Evolutionary conservation across 2,888 invertebrate species (phyloP), one percentile per base, ranked within the genome.

Genomic region (Pterostichus madidus): DNA sequence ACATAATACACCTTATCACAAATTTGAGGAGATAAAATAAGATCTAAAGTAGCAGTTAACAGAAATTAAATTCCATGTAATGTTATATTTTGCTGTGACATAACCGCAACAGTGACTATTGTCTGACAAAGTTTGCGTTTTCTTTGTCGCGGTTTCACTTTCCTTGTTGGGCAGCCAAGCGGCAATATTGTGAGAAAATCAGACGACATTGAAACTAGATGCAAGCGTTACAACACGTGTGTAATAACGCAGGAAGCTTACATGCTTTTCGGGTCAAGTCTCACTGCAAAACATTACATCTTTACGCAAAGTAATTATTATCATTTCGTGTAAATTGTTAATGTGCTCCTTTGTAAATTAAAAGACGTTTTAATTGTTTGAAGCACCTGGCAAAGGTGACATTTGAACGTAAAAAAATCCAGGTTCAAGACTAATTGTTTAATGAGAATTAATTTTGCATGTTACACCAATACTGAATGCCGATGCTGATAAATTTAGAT

Each of bases 111-210:
- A 35, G 17, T 17, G 8, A 11, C 71, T 31, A 75, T 75, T 75
- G 75, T 75, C 75, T 75, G 52, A 24, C 49, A 52, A 75, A 75
- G 75, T 75, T 52, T 32, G 75, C 75, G 52, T 75, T 75, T 75
- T 75, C 52, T 75, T 39, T 52, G 52, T n/a, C 49, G 24, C 32
- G 71, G 79, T 80, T 80, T 80, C 80, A 80, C 80, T 80, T 80
- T 80, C 80, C 80, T 80, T 53, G 80, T 71, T 80, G 71, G 71
- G 71, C 71, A 80, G 80, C 80, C 80, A 80, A 56, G 53, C 80
- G 80, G 80, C 56, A 71, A 80, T 80, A 73, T 73, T 80, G 80
- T 80, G 80, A 80, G 80, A 80, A 80, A 80, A 80, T 80, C 53
- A 56, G 56, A 80, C 80, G 80, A 80, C 80, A 80, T 80, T 80